Base-by-base conservation (phyloP, 2,888 invertebrate genomes). In the Eledone cirrhosa region DNA sequence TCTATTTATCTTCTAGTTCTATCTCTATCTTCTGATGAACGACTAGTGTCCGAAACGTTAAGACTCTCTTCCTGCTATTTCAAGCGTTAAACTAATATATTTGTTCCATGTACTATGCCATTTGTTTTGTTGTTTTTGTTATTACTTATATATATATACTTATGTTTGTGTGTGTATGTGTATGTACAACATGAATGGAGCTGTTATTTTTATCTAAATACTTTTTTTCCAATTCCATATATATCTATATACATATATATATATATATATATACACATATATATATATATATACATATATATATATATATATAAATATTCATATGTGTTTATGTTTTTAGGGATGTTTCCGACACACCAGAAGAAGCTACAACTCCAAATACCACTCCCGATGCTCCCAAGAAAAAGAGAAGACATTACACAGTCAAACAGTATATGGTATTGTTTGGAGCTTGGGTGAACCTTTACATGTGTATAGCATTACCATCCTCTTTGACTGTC, bases 401-500 rank as follows among this genome's bases (percentile, higher is more conserved):
- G n/a, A 72, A 72, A 31, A 69, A 69, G 24, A 72, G 31, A 22
- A 33, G 41, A 29, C 29, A 22, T n/a, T 72, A 41, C 41, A 72
- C 72, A 1, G 7, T 22, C 22, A 72, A 72, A 22, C 72, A 72
- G n/a, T 72, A 33, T 33, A 3, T 72, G 72, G 72, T 72, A 7
- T n/a, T 72, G 31, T 29, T 41, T 72, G 72, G 72, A 72, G 72
- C 72, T 31, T 72, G 72, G 33, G 72, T 72, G 72, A 72, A 72
- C n/a, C 72, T 72, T 4, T 72, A 72, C 13, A 72, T 72, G 41
- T 72, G 72, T 22, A 72, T 72, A n/a, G 72, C 72, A 41, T 22
- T 72, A 11, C 72, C 72, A 11, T 72, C 72, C 29, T 41, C 33
- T n/a, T 41, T 72, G 72, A 72, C 72, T 72, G 72, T 72, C n/a